A percentile compares a stretch with the other conserved stretches of the same genome.
phyloP scores from a whole-genome alignment of 2,113 vertebrate species.

The Aphyosemion australe region DNA sequence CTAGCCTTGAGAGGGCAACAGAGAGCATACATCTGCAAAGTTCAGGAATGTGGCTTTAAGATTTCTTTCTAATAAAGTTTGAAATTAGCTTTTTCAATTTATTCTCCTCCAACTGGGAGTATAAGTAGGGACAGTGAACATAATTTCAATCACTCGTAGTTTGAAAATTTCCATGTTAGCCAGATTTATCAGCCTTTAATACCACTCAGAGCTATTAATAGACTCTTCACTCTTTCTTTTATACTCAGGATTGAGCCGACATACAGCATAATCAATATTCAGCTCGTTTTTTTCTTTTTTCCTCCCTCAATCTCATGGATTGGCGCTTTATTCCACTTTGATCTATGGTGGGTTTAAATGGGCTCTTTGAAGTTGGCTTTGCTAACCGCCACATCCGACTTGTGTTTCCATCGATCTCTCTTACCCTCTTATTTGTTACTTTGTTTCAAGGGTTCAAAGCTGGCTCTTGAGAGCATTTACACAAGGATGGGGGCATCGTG shows the following conservation, averaged over 20 bases:
- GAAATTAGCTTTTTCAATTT: slow-evolving; percentile 26
- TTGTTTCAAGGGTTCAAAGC: slow-evolving; percentile 75
- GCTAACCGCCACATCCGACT: slow-evolving; percentile 78
- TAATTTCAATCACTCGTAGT: slow-evolving; percentile 52
- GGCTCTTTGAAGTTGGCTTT: slow-evolving; percentile 81
- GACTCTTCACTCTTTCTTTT: slow-evolving; percentile 59
- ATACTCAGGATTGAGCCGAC: slow-evolving; percentile 52
- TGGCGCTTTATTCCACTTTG: slow-evolving; percentile 75
- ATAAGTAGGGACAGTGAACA: slow-evolving; percentile 48
- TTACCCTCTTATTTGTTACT: slow-evolving; percentile 74
- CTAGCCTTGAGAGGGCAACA: too few species aligned
- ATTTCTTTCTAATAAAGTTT: slow-evolving; percentile 51
- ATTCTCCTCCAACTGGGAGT: slow-evolving; percentile 29
- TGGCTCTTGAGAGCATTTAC: slow-evolving; percentile 54
- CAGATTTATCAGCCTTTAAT: slow-evolving; percentile 43
- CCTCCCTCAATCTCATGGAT: slow-evolving; percentile 73
- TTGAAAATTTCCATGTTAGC: slow-evolving; percentile 36
- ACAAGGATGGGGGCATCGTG: slow-evolving; percentile 33
- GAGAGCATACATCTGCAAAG: too few species aligned
- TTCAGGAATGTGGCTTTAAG: too few species aligned
- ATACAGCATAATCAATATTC: slow-evolving; percentile 79
- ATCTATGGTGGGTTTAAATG: slow-evolving; percentile 76
- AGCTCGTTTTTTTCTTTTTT: slow-evolving; percentile 49
- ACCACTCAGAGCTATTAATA: slow-evolving; percentile 58
- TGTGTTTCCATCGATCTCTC: slow-evolving; percentile 78